A percentile compares a stretch with the other conserved stretches of the same genome.
These are phyloP conservation scores for Eufriesea mexicana DNA, from an alignment of 1,140 invertebrate genomes.

Conservation along the genomic window DNA sequence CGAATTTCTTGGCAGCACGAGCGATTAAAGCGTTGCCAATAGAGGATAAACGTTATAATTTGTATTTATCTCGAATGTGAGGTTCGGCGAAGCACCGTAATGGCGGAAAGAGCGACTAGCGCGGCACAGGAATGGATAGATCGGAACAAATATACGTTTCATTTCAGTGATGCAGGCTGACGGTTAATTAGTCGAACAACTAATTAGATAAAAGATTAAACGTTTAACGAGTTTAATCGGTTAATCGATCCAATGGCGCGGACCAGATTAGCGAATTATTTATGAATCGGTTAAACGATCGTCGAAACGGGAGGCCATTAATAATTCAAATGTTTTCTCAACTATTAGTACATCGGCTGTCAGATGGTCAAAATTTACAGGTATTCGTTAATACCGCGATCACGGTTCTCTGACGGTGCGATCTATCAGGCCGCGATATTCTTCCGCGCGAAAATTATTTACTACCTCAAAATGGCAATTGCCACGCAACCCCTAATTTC, in stretches of 20 bases:
- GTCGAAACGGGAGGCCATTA: conserved; percentile 15
- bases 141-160: conserved; percentile 12
- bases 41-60: no score
- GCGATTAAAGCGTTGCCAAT: no score
- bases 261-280: conserved; percentile 34
- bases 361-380: neutral
- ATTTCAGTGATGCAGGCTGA: neutral
- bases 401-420: no score
- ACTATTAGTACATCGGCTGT: conserved; percentile 3
- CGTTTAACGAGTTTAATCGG: conserved; percentile 33
- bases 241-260: conserved; percentile 38
- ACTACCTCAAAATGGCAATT: no score
- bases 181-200: conserved; percentile 24
- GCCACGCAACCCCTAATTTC: no score
- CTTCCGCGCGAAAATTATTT: no score
- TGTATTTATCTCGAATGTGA: no score
- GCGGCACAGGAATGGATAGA: neutral
- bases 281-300: conserved; percentile 27
- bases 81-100: no score
- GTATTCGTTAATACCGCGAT: conserved; percentile 1
- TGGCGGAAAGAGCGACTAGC: neutral
- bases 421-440: no score
- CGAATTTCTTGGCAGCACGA: no score
- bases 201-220: conserved; percentile 45
- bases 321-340: conserved; percentile 45